Base-by-base conservation (phyloP, 2,113 vertebrate genomes). In the Nycticebus coucang region DNA sequence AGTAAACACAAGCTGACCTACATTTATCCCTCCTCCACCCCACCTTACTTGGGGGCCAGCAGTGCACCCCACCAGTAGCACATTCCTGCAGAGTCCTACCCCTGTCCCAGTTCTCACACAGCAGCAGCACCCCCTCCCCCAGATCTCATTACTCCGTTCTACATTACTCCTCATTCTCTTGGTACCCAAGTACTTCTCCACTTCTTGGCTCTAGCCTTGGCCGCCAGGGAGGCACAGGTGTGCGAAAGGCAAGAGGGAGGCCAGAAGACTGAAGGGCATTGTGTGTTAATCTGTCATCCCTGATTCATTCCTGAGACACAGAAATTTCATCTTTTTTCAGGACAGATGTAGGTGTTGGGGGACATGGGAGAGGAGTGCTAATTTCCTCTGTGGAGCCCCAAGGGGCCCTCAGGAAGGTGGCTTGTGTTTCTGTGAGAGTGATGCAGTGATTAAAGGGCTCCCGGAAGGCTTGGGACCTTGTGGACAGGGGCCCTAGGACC, bases 1-100 rank as follows among this genome's bases (percentile, higher is more conserved):
- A 79, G 89, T 64, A 94, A 96, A 96, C 35, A 87, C 30, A 37
- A 8, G 17, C n/a, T 96, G 96, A 97, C 95, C 96, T 89, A 97
- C 83, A 96, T 88, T 75, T 50, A 62, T 68, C 57, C 50, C 22
- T 28, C 53, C 82, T 86, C 62, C 33, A 18, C 26, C 30, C 18
- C 55, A 80, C 24, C 24, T 64, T 64, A 64, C 26, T 24, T 28
- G 24, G 24, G 62, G 62, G 26, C 24, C 60, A 64, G 60, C 24
- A 28, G 60, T 1, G 24, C 60, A 64, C 28, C 10, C 10, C 62
- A n/a, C 62, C 62, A 64, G 62, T 26, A 64, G 24, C 62, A 28
- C 28, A 11, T 28, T 10, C 55, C 11, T 64, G 62, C 24, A 28
- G 62, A 64, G 10, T 64, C 26, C 62, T 64, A 64, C 62, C 10